Evolutionary conservation across 2,113 vertebrate species (phyloP), one percentile per base, ranked within the genome.

Genomic region (Geococcyx californianus): DNA sequence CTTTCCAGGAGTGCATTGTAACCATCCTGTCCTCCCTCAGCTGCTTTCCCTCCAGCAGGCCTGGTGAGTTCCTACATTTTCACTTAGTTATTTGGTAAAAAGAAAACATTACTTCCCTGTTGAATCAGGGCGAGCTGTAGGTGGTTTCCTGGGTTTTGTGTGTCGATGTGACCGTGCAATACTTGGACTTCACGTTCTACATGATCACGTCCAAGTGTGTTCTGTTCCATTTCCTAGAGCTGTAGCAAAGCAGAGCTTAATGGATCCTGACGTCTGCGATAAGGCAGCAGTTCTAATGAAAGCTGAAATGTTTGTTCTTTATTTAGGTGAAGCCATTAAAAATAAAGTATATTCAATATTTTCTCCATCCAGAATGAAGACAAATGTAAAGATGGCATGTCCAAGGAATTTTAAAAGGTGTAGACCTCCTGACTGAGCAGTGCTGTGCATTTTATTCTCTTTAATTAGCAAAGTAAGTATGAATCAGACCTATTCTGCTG

Each of bases 401-500:
- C 97, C 97, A 97, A 98, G 98, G 96, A 98, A 97, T 93, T 98
- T 98, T 97, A 98, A 98, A 97, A 98, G 98, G 76, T 98, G 98
- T 97, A 98, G 98, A 96, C 98, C 98, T 96, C 98, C 98, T 92
- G 98, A 98, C 45, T 98, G 98, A 98, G 91, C 90, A 45, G n/a
- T 47, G 87, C n/a, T 88, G 67, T 80, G 60, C 62, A 87, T 82
- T 92, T 95, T 85, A 76, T 84, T 96, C 67, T 90, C 56, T 97
- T 94, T 90, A 87, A 89, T 90, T 83, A 94, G 76, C 89, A 79
- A 96, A 96, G 98, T 98, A 97, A 98, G 98, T 98, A 88, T 85
- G 87, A 94, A 76, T 77, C 51, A 85, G 76, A 79, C 19, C 16
- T 85, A 6, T 44, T 20, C 20, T 92, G 44, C 38, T 75, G 52